Conservation (phyloP, 2,888 invertebrate species). For the Arrhopalites spinosus region DNA sequence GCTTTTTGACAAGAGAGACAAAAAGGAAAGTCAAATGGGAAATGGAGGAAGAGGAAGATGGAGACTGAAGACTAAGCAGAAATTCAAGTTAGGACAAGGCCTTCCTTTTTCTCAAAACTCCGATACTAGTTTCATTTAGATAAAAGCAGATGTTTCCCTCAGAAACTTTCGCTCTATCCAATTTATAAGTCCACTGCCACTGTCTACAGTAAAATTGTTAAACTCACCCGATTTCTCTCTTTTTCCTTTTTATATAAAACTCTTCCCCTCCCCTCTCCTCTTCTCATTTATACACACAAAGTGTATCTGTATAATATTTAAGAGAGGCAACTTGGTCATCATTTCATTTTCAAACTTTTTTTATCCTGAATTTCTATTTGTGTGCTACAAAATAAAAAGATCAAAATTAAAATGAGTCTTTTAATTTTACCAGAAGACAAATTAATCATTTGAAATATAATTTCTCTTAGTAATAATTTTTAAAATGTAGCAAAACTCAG, state of each 20-base stretch:
- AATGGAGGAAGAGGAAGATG: not conserved
- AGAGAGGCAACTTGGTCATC: no score
- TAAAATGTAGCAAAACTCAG: no score
- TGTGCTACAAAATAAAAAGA: no score
- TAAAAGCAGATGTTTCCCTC: slow-evolving; percentile 48
- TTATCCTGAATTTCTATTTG: no score
- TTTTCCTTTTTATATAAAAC: not conserved
- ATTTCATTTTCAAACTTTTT: no score
- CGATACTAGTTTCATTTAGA: slow-evolving; percentile 46
- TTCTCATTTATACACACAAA: no score
- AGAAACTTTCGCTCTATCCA: slow-evolving; percentile 40
- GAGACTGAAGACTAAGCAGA: not conserved
- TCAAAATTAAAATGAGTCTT: no score
- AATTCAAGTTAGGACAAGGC: not conserved
- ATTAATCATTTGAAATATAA: no score
- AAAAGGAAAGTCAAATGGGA: not conserved
- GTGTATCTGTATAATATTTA: no score
- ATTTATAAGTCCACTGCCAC: slow-evolving; percentile 19
- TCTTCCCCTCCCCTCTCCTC: not conserved
- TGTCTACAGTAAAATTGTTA: slow-evolving; percentile 24
- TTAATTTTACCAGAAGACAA: no score
- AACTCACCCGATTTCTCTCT: slow-evolving; percentile 12
- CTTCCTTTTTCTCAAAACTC: not conserved
- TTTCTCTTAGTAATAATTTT: no score
- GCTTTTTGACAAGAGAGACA: not conserved